A percentile compares a stretch with the other conserved stretches of the same genome.
Conservation (phyloP, 2,113 vertebrate species). For the Paradoxurus hermaphroditus region DNA sequence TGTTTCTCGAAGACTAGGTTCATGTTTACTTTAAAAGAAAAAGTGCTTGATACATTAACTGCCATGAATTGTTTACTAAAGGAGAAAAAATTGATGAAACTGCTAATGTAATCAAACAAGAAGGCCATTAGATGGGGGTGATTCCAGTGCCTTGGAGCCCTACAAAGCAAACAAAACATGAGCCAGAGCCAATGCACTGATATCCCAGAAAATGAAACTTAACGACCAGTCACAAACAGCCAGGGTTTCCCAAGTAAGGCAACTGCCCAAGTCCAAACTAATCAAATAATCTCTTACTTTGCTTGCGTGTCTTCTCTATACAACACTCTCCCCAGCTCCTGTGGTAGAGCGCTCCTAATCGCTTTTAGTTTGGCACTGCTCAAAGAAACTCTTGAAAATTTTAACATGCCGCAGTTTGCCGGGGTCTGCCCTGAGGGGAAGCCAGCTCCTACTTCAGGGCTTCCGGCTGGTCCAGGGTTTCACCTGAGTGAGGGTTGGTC, state of each 20-base stretch:
- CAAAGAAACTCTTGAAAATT: background rate
- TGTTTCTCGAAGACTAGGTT: background rate
- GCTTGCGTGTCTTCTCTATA: background rate
- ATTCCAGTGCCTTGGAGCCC: background rate
- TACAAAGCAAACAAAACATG: background rate
- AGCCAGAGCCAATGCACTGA: background rate
- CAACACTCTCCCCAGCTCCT: background rate
- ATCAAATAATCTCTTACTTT: background rate
- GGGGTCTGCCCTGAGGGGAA: too few relatives aligned
- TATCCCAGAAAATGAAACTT: background rate
- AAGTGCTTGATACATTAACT: background rate
- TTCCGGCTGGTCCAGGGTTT: too few relatives aligned
- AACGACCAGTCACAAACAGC: background rate
- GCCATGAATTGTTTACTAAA: background rate
- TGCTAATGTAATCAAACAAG: background rate
- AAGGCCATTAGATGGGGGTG: background rate
- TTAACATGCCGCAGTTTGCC: background rate
- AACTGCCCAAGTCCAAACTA: background rate
- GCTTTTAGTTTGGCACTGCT: background rate
- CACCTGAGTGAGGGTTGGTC: too few relatives aligned
- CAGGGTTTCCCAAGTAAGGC: background rate
- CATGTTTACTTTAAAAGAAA: background rate
- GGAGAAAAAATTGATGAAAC: background rate
- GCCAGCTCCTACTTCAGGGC: too few relatives aligned
- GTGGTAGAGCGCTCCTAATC: rapidly evolving